phyloP scores from a whole-genome alignment of 2,797 vertebrate species.

The Gila robusta region DNA sequence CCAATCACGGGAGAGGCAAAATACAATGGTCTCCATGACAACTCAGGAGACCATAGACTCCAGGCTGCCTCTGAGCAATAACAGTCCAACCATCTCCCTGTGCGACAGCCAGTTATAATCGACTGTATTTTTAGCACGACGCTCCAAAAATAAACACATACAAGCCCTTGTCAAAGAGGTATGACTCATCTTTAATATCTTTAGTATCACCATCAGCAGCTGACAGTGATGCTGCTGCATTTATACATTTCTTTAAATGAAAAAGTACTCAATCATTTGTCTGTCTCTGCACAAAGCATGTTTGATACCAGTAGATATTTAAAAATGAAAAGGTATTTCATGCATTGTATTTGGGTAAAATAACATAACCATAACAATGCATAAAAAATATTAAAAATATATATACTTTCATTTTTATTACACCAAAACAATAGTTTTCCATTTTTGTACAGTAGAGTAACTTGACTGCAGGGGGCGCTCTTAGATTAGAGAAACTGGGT shows the following conservation, averaged over 20 bases:
- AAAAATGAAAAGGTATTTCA: neutral
- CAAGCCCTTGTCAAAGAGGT: conserved; percentile 39
- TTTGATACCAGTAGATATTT: neutral
- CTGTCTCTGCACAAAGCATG: neutral
- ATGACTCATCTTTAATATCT: conserved; percentile 58
- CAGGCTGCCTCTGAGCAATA: conserved; percentile 66
- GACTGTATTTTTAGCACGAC: conserved; percentile 59
- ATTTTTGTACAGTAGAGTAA: neutral
- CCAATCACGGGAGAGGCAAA: conserved; percentile 77
- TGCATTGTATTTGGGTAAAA: conserved; percentile 2
- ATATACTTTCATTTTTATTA: neutral
- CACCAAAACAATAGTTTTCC: neutral
- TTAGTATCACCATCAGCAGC: conserved; percentile 33
- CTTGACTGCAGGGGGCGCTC: conserved; percentile 44
- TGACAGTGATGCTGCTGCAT: neutral
- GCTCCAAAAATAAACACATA: conserved; percentile 58
- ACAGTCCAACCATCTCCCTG: conserved; percentile 65
- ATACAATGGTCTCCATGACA: conserved; percentile 83
- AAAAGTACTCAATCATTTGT: neutral
- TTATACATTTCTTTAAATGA: neutral
- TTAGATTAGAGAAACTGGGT: conserved; percentile 29
- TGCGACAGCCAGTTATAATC: conserved; percentile 65
- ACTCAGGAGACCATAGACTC: conserved; percentile 74
- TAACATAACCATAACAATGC: neutral
- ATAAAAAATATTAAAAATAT: neutral